Percentiles rank a stretch among this genome's conserved stretches.
Evolutionary conservation across 2,113 vertebrate species (phyloP).

Genomic region (Sphaerodactylus townsendi): DNA sequence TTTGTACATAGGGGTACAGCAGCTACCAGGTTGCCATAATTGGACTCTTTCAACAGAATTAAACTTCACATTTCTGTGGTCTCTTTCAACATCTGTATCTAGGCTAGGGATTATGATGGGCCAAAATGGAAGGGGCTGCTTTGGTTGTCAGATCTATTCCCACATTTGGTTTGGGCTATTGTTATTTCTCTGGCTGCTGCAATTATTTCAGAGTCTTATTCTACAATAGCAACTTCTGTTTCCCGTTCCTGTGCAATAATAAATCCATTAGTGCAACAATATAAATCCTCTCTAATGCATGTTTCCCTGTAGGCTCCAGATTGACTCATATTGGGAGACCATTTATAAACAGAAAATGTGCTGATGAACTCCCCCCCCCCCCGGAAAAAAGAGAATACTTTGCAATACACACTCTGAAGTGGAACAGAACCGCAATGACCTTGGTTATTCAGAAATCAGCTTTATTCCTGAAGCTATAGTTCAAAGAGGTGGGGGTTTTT

Average conservation of each 20-base stretch:
- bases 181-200: not conserved
- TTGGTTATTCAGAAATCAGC: not conserved
- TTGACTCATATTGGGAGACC: slow-evolving; percentile 6
- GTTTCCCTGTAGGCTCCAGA: not conserved
- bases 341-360: slow-evolving; percentile 1
- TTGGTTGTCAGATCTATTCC: not conserved
- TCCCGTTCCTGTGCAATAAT: slow-evolving; percentile 6
- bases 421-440: not conserved
- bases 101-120: not conserved
- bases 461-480: not conserved
- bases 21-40: too few relatives aligned
- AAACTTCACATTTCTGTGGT: too few relatives aligned
- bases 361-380: not conserved
- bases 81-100: not conserved
- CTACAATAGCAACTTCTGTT: not conserved
- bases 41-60: too few relatives aligned
- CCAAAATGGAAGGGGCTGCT: not conserved
- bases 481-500: not conserved
- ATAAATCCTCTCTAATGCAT: not conserved
- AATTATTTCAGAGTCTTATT: not conserved
- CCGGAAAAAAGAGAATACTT: not conserved
- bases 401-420: not conserved
- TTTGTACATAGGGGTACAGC: not conserved
- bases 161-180: rapidly evolving
- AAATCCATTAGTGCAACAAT: not conserved